These are phyloP conservation scores for Eidolon helvum DNA, from an alignment of 2,113 vertebrate genomes.

Conservation along the genomic window DNA sequence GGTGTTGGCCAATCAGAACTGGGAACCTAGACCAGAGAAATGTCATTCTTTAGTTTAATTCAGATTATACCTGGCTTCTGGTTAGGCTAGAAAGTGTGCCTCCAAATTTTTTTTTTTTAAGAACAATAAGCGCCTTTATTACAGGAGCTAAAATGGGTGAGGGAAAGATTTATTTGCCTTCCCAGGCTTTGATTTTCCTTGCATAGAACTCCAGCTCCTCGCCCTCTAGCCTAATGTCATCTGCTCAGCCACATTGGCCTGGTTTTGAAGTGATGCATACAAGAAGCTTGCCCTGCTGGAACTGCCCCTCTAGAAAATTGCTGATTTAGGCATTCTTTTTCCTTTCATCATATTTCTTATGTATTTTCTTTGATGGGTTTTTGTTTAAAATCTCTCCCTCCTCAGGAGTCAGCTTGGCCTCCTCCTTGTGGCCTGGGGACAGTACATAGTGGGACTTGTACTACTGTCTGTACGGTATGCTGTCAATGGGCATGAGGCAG, in stretches of 20 bases:
- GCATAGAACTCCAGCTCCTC: neutral
- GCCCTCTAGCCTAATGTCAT: neutral
- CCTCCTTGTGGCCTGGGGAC: too few species aligned
- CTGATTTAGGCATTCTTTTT: neutral
- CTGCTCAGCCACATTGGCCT: slow-evolving; percentile 84
- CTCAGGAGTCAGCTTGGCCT: slow-evolving; percentile 67
- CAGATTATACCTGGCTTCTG: slow-evolving; percentile 15
- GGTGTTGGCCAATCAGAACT: slow-evolving; percentile 33
- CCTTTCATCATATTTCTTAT: neutral
- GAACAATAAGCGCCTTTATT: neutral
- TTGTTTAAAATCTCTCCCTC: too few species aligned
- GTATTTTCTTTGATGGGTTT: neutral
- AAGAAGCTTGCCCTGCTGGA: neutral
- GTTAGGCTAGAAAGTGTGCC: slow-evolving; percentile 13
- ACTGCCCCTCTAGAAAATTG: slow-evolving; percentile 80
- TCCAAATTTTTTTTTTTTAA: neutral
- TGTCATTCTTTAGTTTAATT: slow-evolving; percentile 38
- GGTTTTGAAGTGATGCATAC: neutral
- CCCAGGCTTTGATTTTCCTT: neutral
- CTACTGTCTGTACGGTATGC: slow-evolving; percentile 80
- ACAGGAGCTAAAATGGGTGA: neutral
- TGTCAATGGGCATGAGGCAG: slow-evolving; percentile 90
- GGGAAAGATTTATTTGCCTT: neutral
- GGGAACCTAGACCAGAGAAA: neutral
- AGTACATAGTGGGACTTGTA: too few species aligned